Conservation (phyloP, 2,113 vertebrate species). For the Aspidoscelis tigris region DNA sequence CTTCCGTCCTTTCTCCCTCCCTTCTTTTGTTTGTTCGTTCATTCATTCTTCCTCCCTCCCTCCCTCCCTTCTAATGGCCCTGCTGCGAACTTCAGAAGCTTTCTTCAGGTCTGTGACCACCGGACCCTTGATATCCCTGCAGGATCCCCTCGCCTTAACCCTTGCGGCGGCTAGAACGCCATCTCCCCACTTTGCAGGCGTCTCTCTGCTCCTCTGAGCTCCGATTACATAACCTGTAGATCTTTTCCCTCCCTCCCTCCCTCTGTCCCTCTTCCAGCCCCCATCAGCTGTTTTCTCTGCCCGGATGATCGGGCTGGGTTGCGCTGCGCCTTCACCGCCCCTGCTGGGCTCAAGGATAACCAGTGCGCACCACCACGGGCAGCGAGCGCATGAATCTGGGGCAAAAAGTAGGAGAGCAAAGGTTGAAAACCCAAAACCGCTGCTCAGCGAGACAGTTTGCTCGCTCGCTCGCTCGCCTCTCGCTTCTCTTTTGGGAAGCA, state of each 20-base stretch:
- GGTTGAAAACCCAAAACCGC: slow-evolving; percentile 39
- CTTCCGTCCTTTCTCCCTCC: background rate
- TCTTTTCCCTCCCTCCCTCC: background rate
- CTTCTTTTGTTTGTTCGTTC: too few species aligned
- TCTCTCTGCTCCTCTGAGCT: slow-evolving; percentile 17
- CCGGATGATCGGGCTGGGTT: background rate
- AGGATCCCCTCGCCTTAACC: background rate
- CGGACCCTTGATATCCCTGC: fast-evolving
- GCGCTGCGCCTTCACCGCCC: background rate
- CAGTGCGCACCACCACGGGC: slow-evolving; percentile 49
- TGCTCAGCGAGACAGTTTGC: background rate
- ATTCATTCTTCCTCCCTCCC: background rate
- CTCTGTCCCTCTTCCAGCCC: background rate
- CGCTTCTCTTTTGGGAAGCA: slow-evolving; percentile 17
- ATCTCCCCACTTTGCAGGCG: fast-evolving
- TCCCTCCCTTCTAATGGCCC: background rate
- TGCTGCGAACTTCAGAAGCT: background rate
- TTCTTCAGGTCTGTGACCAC: background rate
- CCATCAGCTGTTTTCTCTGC: slow-evolving; percentile 37
- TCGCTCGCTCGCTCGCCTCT: background rate
- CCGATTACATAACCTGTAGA: slow-evolving; percentile 46
- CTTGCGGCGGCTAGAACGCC: background rate
- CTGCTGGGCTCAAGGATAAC: background rate
- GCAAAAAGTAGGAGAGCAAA: slow-evolving; percentile 54
- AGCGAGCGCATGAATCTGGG: slow-evolving; percentile 12